Evolutionary conservation across 2,888 invertebrate species (phyloP), one percentile per base, ranked within the genome.

Genomic region (Eristalis tenax): DNA sequence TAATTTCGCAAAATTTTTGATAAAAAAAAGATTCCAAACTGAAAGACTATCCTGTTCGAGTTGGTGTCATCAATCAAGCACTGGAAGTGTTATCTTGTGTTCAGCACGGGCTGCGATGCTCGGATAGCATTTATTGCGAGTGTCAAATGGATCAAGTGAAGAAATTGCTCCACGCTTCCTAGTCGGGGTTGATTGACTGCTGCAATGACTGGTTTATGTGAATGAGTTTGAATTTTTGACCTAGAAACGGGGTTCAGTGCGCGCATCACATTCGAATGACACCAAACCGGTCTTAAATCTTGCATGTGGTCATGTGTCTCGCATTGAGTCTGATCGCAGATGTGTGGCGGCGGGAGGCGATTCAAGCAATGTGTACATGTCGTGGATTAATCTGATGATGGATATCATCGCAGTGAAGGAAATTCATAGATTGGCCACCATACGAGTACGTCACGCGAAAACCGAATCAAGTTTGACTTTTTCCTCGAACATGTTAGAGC

Each of bases 131-230:
- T 59, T 65, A 79, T 65, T 57, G 77, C 77, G 43, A 26, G 56
- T 78, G 73, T 66, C 73, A 73, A 43, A 65, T 65, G 79, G 57
- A 73, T 71, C 73, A 79, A 79, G 64, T 73, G 40, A 59, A 64
- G 56, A 63, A 50, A 71, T 71, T 57, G 43, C 59, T 65, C 63
- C 35, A 50, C 43, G 69, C 57, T 82, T 82, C 68, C 82, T 82
- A 38, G 77, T 74, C 77, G 64, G 68, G 68, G 68, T 65, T 81
- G 82, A 85, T 85, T 85, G 77, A 64, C 63, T 57, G 76, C 56
- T 66, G 56, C 40, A 56, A 35, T 26, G 68, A 69, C 59, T 82
- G 64, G 85, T 77, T 82, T 50, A 50, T 50, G n/a, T n/a, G n/a
- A n/a, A n/a, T n/a, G 50, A 50, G 50, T 50, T 50, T 50, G 50